phyloP scores from a whole-genome alignment of 2,113 vertebrate genomes.

The Micronisus gabar region DNA sequence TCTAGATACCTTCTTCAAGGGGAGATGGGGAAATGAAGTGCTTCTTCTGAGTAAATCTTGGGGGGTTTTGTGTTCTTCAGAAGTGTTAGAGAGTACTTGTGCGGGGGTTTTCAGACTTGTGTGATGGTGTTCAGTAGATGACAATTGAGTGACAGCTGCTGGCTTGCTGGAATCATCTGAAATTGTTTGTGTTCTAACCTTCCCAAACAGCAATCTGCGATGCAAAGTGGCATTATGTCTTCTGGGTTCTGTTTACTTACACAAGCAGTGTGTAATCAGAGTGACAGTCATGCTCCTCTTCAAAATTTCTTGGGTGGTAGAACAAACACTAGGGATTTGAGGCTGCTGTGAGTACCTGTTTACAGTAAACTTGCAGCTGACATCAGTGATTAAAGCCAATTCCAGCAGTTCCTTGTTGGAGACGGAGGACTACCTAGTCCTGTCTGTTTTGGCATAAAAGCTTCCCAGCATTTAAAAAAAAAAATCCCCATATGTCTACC shows the following conservation, averaged over 20 bases:
- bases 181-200: not conserved
- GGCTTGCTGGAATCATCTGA: not conserved
- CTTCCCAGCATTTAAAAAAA: not conserved
- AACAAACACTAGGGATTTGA: not conserved
- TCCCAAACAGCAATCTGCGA: not conserved
- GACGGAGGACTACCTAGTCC: not conserved
- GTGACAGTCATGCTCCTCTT: not conserved
- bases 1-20: not conserved
- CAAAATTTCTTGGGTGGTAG: not conserved
- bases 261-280: not conserved
- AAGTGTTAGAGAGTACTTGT: not conserved
- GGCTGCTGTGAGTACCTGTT: not conserved
- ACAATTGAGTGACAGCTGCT: not conserved
- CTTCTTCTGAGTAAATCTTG: not conserved
- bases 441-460: not conserved
- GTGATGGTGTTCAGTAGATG: not conserved
- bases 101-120: not conserved
- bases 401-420: not conserved
- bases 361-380: not conserved
- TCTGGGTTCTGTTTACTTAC: not conserved
- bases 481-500: not conserved
- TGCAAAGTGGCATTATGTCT: not conserved
- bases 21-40: not conserved
- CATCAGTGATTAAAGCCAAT: not conserved
- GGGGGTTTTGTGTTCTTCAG: fast-evolving